Conservation (phyloP, 2,113 vertebrate genomes). For the Zapus hudsonius region DNA sequence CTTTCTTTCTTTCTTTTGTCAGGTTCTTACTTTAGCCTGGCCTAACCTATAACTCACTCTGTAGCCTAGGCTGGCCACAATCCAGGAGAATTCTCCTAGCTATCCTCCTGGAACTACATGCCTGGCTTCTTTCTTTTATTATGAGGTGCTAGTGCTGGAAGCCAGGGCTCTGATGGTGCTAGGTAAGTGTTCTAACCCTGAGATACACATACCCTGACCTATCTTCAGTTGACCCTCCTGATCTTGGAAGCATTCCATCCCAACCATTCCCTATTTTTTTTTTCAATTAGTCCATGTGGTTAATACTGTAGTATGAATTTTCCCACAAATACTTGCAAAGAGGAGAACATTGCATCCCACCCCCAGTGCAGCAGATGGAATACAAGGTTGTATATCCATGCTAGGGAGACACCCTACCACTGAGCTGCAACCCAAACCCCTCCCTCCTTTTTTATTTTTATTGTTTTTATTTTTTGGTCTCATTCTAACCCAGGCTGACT, state of each 20-base stretch:
- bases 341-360: background rate
- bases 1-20: too few relatives aligned
- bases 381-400: background rate
- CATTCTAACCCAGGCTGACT: background rate
- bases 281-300: background rate
- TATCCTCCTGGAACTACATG: too few relatives aligned
- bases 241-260: background rate
- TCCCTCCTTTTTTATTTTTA: background rate
- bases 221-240: background rate
- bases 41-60: too few relatives aligned
- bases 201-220: background rate
- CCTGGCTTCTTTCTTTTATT: background rate
- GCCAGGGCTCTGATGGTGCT: background rate
- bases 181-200: background rate
- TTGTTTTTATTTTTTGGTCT: background rate
- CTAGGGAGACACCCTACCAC: background rate
- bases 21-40: too few relatives aligned
- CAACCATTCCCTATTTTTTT: background rate
- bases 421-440: background rate
- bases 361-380: background rate
- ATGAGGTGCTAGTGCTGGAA: background rate
- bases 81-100: too few relatives aligned
- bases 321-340: conserved; percentile 1
- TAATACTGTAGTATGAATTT: background rate
- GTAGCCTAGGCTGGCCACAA: too few relatives aligned